These are phyloP conservation scores for Hirtodrosophila histrioides DNA, from an alignment of 2,888 invertebrate genomes.

Conservation along the genomic window DNA sequence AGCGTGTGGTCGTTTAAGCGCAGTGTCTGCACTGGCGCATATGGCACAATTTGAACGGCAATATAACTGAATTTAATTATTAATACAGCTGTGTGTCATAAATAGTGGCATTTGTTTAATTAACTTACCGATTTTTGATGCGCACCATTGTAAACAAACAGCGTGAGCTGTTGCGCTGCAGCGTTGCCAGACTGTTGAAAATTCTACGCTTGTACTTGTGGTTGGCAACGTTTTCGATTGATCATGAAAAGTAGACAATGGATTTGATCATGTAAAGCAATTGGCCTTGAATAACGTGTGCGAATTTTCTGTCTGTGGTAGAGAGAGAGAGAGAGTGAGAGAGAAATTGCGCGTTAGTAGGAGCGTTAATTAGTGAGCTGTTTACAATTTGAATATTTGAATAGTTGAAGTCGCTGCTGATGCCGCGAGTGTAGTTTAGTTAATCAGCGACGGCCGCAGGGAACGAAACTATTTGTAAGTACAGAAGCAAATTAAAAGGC, in stretches of 20 bases:
- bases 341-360: slow-evolving; percentile 22
- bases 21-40: slow-evolving; percentile 81
- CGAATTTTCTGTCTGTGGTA: slow-evolving; percentile 1
- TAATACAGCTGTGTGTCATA: slow-evolving; percentile 1
- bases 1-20: slow-evolving; percentile 84
- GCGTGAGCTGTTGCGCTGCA: background rate
- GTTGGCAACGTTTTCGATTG: background rate
- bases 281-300: slow-evolving; percentile 29
- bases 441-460: background rate
- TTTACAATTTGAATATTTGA: slow-evolving; percentile 38
- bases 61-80: slow-evolving; percentile 86
- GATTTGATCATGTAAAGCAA: background rate
- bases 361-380: slow-evolving; percentile 9
- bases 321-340: background rate
- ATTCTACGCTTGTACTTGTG: background rate
- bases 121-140: slow-evolving; percentile 87
- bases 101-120: slow-evolving; percentile 5
- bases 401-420: slow-evolving; percentile 20
- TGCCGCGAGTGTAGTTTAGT: slow-evolving; percentile 15
- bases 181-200: slow-evolving; percentile 43
- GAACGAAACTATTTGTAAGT: slow-evolving; percentile 10
- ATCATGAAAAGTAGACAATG: background rate
- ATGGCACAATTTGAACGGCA: slow-evolving; percentile 87
- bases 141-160: slow-evolving; percentile 86
- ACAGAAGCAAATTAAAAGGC: background rate